A percentile compares a stretch with the other conserved stretches of the same genome.
Conservation (phyloP, 2,888 invertebrate species). For the Leptinotarsa tumamoca region DNA sequence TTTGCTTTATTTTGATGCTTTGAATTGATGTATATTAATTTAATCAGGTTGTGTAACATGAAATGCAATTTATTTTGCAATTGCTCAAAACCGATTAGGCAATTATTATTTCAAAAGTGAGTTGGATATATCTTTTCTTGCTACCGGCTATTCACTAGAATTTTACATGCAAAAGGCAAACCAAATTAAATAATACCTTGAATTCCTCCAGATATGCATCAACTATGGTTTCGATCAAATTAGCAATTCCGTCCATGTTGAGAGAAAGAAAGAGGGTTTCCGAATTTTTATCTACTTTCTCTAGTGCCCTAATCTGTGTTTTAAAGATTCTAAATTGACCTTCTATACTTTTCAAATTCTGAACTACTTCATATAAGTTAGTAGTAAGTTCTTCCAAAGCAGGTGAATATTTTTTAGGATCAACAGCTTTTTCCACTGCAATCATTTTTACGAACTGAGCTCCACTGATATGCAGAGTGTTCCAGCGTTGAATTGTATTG, state of each 20-base stretch:
- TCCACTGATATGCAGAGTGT: conserved; percentile 66
- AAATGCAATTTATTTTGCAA: no score
- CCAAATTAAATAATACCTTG: conserved; percentile 54
- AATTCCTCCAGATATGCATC: conserved; percentile 65
- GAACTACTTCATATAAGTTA: conserved; percentile 54
- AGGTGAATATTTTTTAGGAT: conserved; percentile 45
- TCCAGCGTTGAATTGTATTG: conserved; percentile 70
- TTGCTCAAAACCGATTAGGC: no score
- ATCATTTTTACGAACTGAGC: conserved; percentile 64
- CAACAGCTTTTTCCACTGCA: conserved; percentile 57
- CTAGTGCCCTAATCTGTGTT: conserved; percentile 59
- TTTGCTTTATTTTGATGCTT: no score
- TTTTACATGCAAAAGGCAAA: no score
- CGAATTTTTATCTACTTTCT: conserved; percentile 57
- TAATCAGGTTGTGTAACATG: no score
- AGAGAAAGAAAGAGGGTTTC: conserved; percentile 62
- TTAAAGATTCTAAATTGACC: conserved; percentile 54
- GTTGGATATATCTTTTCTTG: no score
- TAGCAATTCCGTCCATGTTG: conserved; percentile 53
- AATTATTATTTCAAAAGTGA: no score
- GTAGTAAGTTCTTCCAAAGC: conserved; percentile 51
- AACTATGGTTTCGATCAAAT: conserved; percentile 54
- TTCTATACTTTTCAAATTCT: conserved; percentile 51
- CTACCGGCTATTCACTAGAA: no score
- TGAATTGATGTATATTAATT: no score